Evolutionary conservation across 2,888 invertebrate genomes (phyloP).

Genomic region (Sarcophaga subvicina): DNA sequence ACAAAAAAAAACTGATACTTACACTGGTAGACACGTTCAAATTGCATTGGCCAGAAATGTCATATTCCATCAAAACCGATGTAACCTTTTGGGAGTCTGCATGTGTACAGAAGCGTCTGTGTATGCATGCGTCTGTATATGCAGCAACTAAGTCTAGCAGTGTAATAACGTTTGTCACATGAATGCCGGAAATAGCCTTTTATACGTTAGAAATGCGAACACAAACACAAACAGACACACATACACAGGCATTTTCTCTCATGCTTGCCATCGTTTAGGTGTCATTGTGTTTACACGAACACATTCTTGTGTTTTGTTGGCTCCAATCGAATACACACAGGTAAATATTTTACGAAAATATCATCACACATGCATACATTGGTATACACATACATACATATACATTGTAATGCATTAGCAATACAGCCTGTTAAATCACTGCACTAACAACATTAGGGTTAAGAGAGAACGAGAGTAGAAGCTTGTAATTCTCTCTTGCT

Average conservation of each 20-base stretch:
- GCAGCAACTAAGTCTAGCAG: conserved; percentile 43
- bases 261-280: conserved; percentile 27
- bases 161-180: conserved; percentile 62
- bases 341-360: conserved; percentile 21
- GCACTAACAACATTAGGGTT: conserved; percentile 14
- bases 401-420: neutral
- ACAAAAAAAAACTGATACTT: neutral
- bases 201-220: conserved; percentile 36
- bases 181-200: conserved; percentile 67
- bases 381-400: neutral
- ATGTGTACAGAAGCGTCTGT: neutral
- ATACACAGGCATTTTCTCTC: neutral
- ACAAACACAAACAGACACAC: neutral
- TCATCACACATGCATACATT: neutral
- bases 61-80: conserved; percentile 55
- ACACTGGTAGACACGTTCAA: conserved; percentile 7
- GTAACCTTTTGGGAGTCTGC: conserved; percentile 35
- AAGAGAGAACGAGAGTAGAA: neutral
- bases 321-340: conserved; percentile 6
- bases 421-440: conserved; percentile 47
- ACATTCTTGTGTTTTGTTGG: conserved; percentile 21
- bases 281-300: conserved; percentile 41
- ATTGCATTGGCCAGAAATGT: conserved; percentile 50
- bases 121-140: conserved; percentile 10
- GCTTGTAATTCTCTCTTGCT: conserved; percentile 28